A percentile compares a stretch with the other conserved stretches of the same genome.
phyloP scores from a whole-genome alignment of 2,113 vertebrate genomes.

The Sterna hirundo region DNA sequence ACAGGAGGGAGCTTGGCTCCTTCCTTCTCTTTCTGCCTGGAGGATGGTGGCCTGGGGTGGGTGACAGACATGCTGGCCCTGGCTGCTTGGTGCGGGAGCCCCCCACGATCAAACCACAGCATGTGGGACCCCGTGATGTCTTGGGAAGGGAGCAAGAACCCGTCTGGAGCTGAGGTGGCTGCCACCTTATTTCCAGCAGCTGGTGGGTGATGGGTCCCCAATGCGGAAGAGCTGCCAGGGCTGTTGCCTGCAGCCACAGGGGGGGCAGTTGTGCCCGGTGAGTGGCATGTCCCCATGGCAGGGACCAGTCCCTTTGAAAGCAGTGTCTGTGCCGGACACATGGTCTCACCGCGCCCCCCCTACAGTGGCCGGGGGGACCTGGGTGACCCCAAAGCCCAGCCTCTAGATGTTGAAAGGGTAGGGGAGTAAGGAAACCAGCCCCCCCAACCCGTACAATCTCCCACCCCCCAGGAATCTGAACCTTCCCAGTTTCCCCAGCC shows the following conservation, averaged over 20 bases:
- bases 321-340: neutral
- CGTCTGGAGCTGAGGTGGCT: neutral
- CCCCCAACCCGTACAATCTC: accelerated
- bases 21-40: neutral
- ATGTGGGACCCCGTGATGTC: neutral
- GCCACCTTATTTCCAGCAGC: neutral
- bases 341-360: accelerated
- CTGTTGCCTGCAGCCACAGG: neutral
- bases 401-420: neutral
- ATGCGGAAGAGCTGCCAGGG: accelerated
- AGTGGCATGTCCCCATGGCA: neutral
- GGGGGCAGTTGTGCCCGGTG: accelerated
- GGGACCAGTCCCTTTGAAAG: neutral
- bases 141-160: neutral
- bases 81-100: neutral
- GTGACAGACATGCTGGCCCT: neutral
- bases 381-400: accelerated
- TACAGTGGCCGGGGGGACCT: neutral
- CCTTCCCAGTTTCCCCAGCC: neutral
- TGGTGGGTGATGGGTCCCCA: neutral
- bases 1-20: constrained; percentile 66
- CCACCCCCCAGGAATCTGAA: neutral
- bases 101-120: accelerated
- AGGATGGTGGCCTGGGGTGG: neutral
- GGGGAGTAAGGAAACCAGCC: neutral